Base-by-base conservation (phyloP, 2,888 invertebrate genomes). In the Rhamnusium bicolor region DNA sequence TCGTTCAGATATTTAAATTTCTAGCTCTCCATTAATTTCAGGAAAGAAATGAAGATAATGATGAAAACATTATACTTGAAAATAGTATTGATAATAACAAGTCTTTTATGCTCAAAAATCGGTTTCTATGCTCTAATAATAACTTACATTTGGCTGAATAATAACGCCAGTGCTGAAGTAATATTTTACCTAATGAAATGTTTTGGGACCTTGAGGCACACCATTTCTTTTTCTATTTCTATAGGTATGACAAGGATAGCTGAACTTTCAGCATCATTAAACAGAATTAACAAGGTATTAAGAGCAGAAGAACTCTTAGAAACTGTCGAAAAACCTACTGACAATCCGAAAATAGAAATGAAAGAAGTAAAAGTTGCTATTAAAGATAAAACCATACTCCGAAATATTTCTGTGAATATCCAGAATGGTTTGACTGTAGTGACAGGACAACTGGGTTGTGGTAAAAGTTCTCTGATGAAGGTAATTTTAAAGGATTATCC, bases 391-490 rank as follows among this genome's bases (percentile, higher is more conserved):
- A 53, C 76, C 83, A 54, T 90, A 0, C 81, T 91, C 4, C 85
- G 85, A 70, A 84, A 90, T 67, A 82, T 91, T 5, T 87, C 85
- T 16, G 74, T 90, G 24, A 85, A 86, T 32, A 82, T 91, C 0
- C 88, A 89, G 67, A 75, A 62, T 1, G 85, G 89, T 46, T 76
- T 91, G 2, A 88, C 89, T 32, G 91, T 91, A 0, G 85, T 94
- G 6, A 90, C 93, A 32, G 94, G 94, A 10, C 89, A 91, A 0
- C 92, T 94, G 3, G 94, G 93, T 18, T 88, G 91, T 19, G 94
- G 94, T 53, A 94, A 94, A 80, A 88, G 89, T 0, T 86, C 89
- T 0, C 60, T 90, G 0, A 75, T 90, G 0, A 87, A 89, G 75
- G 73, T 88, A 0, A 77, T 90, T 24, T 72, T 90, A 21, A 86